Evolutionary conservation across 2,113 vertebrate genomes (phyloP).

Genomic region (Pedetes capensis): DNA sequence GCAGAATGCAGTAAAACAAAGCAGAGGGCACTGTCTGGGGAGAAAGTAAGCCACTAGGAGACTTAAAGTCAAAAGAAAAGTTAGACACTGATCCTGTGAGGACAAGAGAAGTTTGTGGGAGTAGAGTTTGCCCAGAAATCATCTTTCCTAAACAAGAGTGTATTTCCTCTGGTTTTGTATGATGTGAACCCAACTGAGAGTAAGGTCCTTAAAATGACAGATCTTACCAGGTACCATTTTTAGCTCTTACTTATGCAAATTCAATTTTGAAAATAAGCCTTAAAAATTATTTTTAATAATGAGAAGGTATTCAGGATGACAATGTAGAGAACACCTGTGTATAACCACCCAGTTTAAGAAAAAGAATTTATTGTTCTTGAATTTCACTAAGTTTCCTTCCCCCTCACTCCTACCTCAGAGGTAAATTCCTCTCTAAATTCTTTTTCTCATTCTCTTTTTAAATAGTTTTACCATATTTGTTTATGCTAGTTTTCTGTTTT

Average conservation of each 20-base stretch:
- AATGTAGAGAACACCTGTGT: not conserved
- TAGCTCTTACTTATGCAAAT: slow-evolving; percentile 2
- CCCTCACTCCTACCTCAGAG: not conserved
- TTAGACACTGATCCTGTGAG: not conserved
- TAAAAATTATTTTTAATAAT: not conserved
- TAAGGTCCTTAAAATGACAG: not conserved
- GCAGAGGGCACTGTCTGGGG: not conserved
- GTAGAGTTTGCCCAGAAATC: not conserved
- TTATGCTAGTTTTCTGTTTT: slow-evolving; percentile 31
- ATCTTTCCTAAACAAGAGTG: not conserved
- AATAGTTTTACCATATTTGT: slow-evolving; percentile 11
- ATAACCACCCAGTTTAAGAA: not conserved
- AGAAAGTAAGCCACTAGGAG: not conserved
- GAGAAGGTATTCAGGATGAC: not conserved
- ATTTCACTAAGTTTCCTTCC: not conserved
- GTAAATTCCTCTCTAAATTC: slow-evolving; percentile 23
- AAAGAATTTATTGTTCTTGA: slow-evolving; percentile 13
- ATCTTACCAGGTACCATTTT: not conserved
- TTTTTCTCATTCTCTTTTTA: not conserved
- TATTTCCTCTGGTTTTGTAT: not conserved
- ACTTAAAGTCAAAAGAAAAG: not conserved
- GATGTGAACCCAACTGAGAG: not conserved
- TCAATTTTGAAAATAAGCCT: not conserved
- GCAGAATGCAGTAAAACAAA: not conserved
- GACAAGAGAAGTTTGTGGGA: not conserved